phyloP scores from a whole-genome alignment of 53 echinoderm and acorn worm genomes.

The Holothuria leucospilota region DNA sequence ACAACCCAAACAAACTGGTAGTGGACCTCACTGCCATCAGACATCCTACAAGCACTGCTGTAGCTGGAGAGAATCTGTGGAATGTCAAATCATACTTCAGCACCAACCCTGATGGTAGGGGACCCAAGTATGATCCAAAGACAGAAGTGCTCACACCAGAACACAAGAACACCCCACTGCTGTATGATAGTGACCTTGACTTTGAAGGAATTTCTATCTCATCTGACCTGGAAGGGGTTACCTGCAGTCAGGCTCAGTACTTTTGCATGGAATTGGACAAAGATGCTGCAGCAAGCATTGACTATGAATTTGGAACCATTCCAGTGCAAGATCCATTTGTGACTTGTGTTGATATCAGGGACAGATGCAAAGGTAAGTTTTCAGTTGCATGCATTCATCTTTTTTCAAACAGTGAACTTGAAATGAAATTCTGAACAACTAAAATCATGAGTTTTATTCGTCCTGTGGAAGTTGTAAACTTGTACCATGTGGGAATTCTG shows the following conservation, averaged over 20 bases:
- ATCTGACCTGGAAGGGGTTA: constrained; percentile 78
- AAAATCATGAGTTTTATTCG: no score
- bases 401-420: not conserved
- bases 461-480: no score
- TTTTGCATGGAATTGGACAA: constrained; percentile 81
- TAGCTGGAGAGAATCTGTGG: constrained; percentile 77
- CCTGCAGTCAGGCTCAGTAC: constrained; percentile 78
- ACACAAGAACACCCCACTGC: constrained; percentile 57
- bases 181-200: constrained; percentile 64
- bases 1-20: constrained; percentile 61
- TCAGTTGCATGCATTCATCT: not conserved
- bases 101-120: constrained; percentile 67
- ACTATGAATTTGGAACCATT: constrained; percentile 80
- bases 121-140: constrained; percentile 69
- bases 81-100: constrained; percentile 72
- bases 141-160: constrained; percentile 68
- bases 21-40: constrained; percentile 79
- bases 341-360: constrained; percentile 79
- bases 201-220: constrained; percentile 58
- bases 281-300: constrained; percentile 67
- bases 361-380: constrained; percentile 82
- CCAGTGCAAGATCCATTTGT: constrained; percentile 77
- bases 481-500: no score
- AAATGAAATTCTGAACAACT: no score
- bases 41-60: constrained; percentile 69